Base-by-base conservation (phyloP, 2,797 vertebrate genomes). In the Takifugu ocellatus region DNA sequence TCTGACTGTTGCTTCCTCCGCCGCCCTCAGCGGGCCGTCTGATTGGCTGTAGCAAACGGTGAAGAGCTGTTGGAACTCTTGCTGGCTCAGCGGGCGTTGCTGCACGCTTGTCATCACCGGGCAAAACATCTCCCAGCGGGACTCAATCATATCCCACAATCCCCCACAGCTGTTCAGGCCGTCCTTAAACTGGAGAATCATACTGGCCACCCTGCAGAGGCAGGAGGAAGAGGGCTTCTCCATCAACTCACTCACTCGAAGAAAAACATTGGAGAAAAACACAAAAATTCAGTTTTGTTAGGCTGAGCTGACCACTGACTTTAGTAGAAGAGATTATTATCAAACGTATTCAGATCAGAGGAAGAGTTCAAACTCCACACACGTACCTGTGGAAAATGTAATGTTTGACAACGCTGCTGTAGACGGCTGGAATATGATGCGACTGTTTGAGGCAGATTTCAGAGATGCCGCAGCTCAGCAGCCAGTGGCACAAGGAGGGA, bases 101-200 rank as follows among this genome's bases (percentile, higher is more conserved):
- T 17, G 42, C 5, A 25, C 39, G 8, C 68, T 59, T 0, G 72
- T 90, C 78, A 91, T 90, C 48, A 89, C 55, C 0, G 88, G 82
- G 15, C 72, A 44, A 57, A 91, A 90, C 17, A 59, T 43, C 29
- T 75, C 51, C 75, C 83, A 86, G 72, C 88, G 72, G 21, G 63
- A 57, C 55, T 56, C 72, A 1, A 90, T 50, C 15, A 50, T 51
- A 25, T 86, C 79, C 90, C 88, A 91, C 56, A 91, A 69, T 15
- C 75, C 81, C 52, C 85, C 87, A 31, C 79, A 90, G 62, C 83
- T 82, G 74, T 89, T 88, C 69, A 91, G 45, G 0, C 88, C 89
- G 27, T 84, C 68, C 0, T 48, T 83, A 53, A 91, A 90, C 77
- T 90, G 88, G 44, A 74, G 63, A 63, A 88, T 82, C 85, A 90